Evolutionary conservation across 2,888 invertebrate species (phyloP).

Genomic region (Anoplius nigerrimus): DNA sequence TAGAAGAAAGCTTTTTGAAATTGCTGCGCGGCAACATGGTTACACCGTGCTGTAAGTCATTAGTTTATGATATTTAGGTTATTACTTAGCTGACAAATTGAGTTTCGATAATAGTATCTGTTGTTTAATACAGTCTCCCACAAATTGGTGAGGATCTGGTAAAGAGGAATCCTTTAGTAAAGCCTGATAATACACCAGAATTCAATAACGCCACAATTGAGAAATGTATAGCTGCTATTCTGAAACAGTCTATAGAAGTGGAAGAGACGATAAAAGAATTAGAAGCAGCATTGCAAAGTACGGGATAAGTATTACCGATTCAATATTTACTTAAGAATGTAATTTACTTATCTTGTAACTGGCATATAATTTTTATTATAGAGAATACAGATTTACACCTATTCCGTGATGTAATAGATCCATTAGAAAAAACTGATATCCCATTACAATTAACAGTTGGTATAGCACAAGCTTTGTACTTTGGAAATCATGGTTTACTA

Average conservation of each 20-base stretch:
- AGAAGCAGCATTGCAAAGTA: constrained; percentile 78
- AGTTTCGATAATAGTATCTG: not conserved
- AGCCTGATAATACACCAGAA: constrained; percentile 85
- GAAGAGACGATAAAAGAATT: constrained; percentile 85
- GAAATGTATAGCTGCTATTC: constrained; percentile 89
- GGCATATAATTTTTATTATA: constrained; percentile 19
- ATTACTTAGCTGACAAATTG: no score
- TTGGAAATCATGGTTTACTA: constrained; percentile 87
- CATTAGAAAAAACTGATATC: constrained; percentile 84
- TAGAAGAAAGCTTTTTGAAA: constrained; percentile 62
- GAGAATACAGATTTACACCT: constrained; percentile 74
- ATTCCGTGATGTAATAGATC: constrained; percentile 83
- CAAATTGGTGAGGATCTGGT: constrained; percentile 89
- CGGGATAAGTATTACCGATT: constrained; percentile 39
- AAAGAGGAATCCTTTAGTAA: constrained; percentile 85
- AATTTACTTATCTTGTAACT: not conserved
- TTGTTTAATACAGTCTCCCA: constrained; percentile 75
- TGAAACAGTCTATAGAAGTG: constrained; percentile 87
- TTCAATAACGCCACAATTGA: constrained; percentile 89
- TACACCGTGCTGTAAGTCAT: constrained; percentile 84
- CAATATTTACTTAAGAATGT: not conserved
- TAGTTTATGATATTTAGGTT: constrained; percentile 7
- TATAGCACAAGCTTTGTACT: constrained; percentile 88
- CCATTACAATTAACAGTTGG: constrained; percentile 92
- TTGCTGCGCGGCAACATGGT: constrained; percentile 76